Evolutionary conservation across 2,888 invertebrate genomes (phyloP).

Genomic region (Drosophila anomelani): DNA sequence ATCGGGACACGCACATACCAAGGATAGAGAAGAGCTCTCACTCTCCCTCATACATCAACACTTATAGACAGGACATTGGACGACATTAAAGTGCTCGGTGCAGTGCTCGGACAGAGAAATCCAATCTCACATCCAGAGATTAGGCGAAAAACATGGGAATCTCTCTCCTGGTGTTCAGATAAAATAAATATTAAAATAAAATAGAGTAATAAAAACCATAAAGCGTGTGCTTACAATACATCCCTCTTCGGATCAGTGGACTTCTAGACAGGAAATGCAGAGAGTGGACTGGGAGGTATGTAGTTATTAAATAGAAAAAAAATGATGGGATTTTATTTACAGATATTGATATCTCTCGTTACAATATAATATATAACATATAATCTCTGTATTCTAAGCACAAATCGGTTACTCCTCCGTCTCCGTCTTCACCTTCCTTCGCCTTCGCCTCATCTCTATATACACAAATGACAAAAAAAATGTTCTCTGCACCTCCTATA

Average conservation of each 20-base stretch:
- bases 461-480: slow-evolving; percentile 36
- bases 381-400: slow-evolving; percentile 33
- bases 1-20: background rate
- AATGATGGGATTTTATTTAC: slow-evolving; percentile 1
- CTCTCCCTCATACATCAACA: slow-evolving; percentile 22
- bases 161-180: background rate
- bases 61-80: slow-evolving; percentile 62
- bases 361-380: slow-evolving; percentile 10
- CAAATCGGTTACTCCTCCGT: slow-evolving; percentile 20
- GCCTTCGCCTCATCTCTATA: slow-evolving; percentile 17
- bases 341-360: slow-evolving; percentile 3
- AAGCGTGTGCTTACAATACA: background rate
- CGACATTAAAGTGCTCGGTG: slow-evolving; percentile 44
- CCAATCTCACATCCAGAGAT: background rate
- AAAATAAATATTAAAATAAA: slow-evolving; percentile 9
- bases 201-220: background rate
- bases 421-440: background rate
- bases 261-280: slow-evolving; percentile 4
- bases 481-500: slow-evolving; percentile 32
- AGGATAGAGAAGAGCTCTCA: background rate
- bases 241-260: slow-evolving; percentile 1
- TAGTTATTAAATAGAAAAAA: background rate
- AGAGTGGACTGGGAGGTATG: slow-evolving; percentile 5
- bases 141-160: background rate
- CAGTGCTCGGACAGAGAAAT: slow-evolving; percentile 29